Base-by-base conservation (phyloP, 2,113 vertebrate species). In the Labeo rohita region DNA sequence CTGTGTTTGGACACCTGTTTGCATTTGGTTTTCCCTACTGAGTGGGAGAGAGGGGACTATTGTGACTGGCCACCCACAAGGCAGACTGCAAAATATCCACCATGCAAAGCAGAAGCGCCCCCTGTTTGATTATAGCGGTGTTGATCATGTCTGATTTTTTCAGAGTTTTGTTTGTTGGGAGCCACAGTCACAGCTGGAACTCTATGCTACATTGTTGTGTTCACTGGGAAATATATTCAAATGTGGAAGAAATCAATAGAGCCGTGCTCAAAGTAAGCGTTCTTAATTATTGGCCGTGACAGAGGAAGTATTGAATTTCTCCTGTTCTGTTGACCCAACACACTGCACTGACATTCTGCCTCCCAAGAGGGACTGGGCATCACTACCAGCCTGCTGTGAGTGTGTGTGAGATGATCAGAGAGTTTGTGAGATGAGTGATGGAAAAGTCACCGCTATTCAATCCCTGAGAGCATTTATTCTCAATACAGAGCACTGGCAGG, bases 1-100 rank as follows among this genome's bases (percentile, higher is more conserved):
- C 77, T 86, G 68, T 91, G 88, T 91, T 90, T 91, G 80, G 90
- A 91, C 90, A 91, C 90, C 88, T 89, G 90, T 86, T 89, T 84
- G 88, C 88, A 63, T 89, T 91, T 87, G 86, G 21, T 39, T 84
- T 74, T 85, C 52, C 81, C 54, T 21, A 68, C 80, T 23, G 66
- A 84, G 50, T 49, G 80, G 74, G 84, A 84, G 84, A 87, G 47
- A 78, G 78, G 39, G 80, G 52, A 66, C 76, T 66, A 80, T 88
- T 86, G 84, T 87, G 83, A 63, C 56, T 83, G 90, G 84, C 90
- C 90, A 91, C 90, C 90, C 89, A 89, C 77, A 56, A 43, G 73
- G 87, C 84, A 85, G 49, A 63, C 63, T 78, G 43, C n/a, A 74
- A 75, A 83, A 73, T 80, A 72, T 43, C 23, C 79, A 18, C 4